phyloP scores from a whole-genome alignment of 2,113 vertebrate species.

The Melanerpes formicivorus region DNA sequence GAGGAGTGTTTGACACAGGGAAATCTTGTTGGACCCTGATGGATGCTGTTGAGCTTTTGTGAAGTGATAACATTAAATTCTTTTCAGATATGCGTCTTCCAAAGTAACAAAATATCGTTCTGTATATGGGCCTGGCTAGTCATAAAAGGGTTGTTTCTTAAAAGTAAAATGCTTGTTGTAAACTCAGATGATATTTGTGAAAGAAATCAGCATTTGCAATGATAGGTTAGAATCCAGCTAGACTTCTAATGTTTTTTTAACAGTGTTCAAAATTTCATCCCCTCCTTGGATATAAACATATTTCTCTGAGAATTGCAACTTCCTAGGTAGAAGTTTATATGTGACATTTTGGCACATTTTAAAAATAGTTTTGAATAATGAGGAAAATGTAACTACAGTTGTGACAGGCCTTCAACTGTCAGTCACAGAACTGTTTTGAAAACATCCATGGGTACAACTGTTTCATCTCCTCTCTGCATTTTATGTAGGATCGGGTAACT shows the following conservation, averaged over 20 bases:
- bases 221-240: not conserved
- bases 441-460: not conserved
- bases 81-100: not conserved
- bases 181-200: not conserved
- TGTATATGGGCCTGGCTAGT: not conserved
- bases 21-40: not conserved
- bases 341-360: not conserved
- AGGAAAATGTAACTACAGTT: not conserved
- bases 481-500: not conserved
- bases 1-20: not conserved
- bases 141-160: not conserved
- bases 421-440: not conserved
- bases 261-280: not conserved
- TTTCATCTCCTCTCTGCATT: not conserved
- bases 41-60: not conserved
- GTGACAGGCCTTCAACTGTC: not conserved
- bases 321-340: not conserved
- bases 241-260: not conserved
- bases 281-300: not conserved
- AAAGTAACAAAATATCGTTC: not conserved
- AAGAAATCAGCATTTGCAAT: not conserved
- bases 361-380: not conserved
- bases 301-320: not conserved
- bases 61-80: not conserved
- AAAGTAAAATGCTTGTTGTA: not conserved